Evolutionary conservation across 2,888 invertebrate species (phyloP).

Genomic region (Oligia latruncula): DNA sequence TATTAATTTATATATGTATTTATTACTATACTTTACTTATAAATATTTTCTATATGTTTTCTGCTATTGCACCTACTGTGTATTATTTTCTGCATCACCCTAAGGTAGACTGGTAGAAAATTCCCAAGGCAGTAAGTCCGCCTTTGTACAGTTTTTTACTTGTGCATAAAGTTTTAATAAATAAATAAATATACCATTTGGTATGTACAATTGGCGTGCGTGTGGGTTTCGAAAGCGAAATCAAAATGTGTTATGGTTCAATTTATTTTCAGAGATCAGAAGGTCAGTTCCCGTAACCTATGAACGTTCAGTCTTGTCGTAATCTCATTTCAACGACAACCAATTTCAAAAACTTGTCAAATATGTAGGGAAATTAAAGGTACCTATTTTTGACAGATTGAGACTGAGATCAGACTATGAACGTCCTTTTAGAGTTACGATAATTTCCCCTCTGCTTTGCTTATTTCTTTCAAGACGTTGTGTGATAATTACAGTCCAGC

Average conservation of each 20-base stretch:
- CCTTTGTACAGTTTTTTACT: too few species aligned
- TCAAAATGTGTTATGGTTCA: neutral
- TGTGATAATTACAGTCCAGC: neutral
- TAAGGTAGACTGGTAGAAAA: too few species aligned
- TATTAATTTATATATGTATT: too few species aligned
- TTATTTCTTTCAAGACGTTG: neutral
- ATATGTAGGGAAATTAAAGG: neutral
- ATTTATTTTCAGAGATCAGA: neutral
- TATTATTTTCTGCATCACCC: too few species aligned
- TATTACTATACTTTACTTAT: too few species aligned
- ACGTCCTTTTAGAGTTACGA: neutral
- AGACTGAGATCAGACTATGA: neutral
- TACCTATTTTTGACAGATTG: neutral
- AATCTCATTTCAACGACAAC: neutral
- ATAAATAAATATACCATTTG: too few species aligned
- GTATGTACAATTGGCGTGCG: neutral
- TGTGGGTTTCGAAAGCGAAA: neutral
- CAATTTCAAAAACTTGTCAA: neutral
- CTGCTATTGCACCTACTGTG: too few species aligned
- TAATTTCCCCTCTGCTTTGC: neutral
- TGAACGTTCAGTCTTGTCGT: neutral
- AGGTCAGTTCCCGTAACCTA: neutral
- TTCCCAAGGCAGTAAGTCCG: too few species aligned
- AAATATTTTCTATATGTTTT: too few species aligned
- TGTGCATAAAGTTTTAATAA: too few species aligned